Conservation (phyloP, 2,888 invertebrate genomes). For the Ethmia dodecea region DNA sequence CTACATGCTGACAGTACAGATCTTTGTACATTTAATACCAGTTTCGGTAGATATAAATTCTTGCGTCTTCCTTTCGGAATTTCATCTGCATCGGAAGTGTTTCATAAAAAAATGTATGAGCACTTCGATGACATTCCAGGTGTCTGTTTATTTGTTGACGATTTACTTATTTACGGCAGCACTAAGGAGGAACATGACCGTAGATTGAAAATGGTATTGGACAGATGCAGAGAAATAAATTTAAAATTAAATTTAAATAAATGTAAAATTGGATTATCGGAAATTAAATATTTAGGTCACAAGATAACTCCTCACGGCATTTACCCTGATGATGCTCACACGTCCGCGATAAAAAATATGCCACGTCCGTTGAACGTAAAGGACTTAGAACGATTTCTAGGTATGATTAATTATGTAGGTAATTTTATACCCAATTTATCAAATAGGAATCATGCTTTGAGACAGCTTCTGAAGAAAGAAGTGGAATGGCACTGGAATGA, state of each 20-base stretch:
- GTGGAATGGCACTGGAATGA: constrained; percentile 18
- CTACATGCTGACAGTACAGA: constrained; percentile 19
- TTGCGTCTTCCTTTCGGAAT: constrained; percentile 20
- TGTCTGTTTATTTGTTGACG: no score
- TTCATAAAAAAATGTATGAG: constrained; percentile 16
- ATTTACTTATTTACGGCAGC: no score
- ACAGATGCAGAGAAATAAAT: constrained; percentile 4
- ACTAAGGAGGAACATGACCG: constrained; percentile 13
- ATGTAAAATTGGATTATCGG: constrained; percentile 10
- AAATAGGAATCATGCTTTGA: constrained; percentile 7
- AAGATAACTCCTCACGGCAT: no score
- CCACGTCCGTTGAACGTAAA: constrained; percentile 12
- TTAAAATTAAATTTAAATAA: constrained; percentile 15
- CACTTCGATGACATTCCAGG: constrained; percentile 10
- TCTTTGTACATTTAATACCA: no score
- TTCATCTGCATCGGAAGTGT: constrained; percentile 20
- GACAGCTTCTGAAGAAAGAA: constrained; percentile 18
- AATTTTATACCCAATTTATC: constrained; percentile 26
- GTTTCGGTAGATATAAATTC: constrained; percentile 18
- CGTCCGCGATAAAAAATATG: constrained; percentile 20
- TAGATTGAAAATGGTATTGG: constrained; percentile 8
- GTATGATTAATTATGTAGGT: constrained; percentile 20
- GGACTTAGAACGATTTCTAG: constrained; percentile 22
- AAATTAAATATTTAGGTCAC: not conserved
- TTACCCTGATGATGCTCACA: no score